Percentiles rank a stretch among this genome's conserved stretches.
These are phyloP conservation scores for Poecilia velifera DNA, from an alignment of 2,797 vertebrate species.

Conservation along the genomic window DNA sequence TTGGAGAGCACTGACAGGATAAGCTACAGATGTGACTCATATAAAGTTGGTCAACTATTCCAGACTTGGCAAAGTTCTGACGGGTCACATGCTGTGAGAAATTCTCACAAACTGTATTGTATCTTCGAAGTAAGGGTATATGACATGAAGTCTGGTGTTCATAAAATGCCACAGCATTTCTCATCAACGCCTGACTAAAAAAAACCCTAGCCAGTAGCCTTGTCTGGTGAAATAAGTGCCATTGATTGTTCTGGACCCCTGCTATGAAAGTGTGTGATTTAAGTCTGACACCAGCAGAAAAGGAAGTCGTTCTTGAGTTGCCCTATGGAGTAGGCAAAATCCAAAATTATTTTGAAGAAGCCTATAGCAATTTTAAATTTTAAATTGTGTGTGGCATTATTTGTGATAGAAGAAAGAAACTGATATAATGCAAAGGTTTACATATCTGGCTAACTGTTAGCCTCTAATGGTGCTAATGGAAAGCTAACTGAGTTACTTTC, in stretches of 20 bases:
- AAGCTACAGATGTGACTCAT: constrained; percentile 58
- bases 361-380: neutral
- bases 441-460: neutral
- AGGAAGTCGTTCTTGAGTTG: neutral
- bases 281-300: neutral
- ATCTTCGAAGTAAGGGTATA: neutral
- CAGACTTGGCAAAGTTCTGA: neutral
- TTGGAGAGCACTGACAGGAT: constrained; percentile 35
- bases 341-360: neutral
- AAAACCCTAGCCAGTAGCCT: neutral
- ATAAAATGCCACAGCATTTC: neutral
- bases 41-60: constrained; percentile 27
- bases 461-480: neutral
- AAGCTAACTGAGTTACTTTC: neutral
- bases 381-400: neutral
- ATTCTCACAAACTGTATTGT: neutral
- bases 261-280: neutral
- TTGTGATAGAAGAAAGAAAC: neutral
- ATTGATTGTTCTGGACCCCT: neutral
- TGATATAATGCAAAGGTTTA: neutral
- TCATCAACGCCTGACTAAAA: neutral
- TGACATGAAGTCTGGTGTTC: neutral
- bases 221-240: neutral
- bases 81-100: neutral
- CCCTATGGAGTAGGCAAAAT: neutral